Conservation (phyloP, 2,888 invertebrate genomes). For the Agrochola macilenta region DNA sequence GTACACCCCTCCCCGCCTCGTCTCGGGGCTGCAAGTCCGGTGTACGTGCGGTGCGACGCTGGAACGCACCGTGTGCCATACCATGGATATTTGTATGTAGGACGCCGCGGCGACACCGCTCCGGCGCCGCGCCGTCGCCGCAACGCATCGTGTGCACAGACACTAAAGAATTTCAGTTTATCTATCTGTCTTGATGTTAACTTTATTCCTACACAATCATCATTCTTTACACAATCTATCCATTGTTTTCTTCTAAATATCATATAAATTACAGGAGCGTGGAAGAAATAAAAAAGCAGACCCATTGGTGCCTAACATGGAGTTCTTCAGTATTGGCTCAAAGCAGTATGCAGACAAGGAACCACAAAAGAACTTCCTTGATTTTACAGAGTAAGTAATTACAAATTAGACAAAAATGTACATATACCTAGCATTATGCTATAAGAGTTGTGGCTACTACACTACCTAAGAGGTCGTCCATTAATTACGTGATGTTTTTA, state of each 20-base stretch:
- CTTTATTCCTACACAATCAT: background rate
- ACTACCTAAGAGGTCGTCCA: no score
- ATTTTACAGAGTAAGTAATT: conserved; percentile 85
- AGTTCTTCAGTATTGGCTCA: conserved; percentile 80
- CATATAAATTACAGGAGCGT: conserved; percentile 69
- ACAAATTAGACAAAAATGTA: background rate
- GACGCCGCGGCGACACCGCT: no score
- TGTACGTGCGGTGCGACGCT: no score
- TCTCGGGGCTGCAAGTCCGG: no score
- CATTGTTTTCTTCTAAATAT: background rate
- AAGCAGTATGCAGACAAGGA: conserved; percentile 77
- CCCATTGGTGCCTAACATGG: conserved; percentile 84
- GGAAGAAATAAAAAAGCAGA: conserved; percentile 79
- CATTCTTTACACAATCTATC: background rate
- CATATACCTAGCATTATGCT: background rate
- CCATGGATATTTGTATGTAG: no score
- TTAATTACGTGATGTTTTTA: no score
- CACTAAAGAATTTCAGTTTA: no score
- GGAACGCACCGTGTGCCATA: no score
- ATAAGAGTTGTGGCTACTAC: background rate
- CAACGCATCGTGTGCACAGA: no score
- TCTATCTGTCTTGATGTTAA: background rate
- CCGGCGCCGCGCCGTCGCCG: no score
- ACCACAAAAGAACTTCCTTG: conserved; percentile 79
- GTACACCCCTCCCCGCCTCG: no score